Percentiles rank a stretch among this genome's conserved stretches.
Evolutionary conservation across 1,140 invertebrate genomes (phyloP).

Genomic region (Caenorhabditis brenneri): DNA sequence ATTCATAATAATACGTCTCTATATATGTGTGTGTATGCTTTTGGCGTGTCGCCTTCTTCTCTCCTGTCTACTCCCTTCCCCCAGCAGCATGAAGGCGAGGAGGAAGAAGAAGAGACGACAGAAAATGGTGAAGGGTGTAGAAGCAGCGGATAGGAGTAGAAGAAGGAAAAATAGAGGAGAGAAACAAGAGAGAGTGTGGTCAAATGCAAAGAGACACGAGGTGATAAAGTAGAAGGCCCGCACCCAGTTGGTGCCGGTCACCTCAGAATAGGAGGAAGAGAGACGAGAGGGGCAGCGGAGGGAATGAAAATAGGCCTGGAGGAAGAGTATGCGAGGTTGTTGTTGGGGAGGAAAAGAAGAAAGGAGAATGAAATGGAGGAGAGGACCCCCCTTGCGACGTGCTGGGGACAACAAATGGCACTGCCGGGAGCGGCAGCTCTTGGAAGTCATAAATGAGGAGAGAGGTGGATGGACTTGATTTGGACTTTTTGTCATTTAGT

Average conservation of each 20-base stretch:
- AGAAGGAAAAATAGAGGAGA: neutral
- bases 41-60: neutral
- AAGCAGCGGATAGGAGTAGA: neutral
- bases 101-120: too few species aligned
- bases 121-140: too few species aligned
- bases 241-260: conserved; percentile 42
- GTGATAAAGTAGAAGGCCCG: neutral
- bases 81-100: too few species aligned
- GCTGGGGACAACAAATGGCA: too few species aligned
- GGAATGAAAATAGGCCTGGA: neutral
- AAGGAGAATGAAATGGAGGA: neutral
- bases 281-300: neutral
- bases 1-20: conserved; percentile 17
- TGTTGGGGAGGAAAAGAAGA: neutral
- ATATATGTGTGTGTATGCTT: neutral
- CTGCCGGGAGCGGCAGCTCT: too few species aligned
- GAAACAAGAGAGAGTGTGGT: neutral
- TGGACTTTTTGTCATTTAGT: too few species aligned
- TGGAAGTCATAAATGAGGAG: too few species aligned
- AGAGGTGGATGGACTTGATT: too few species aligned
- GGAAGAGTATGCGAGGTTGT: neutral
- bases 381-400: too few species aligned
- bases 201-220: conserved; percentile 1
- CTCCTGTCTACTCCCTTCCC: neutral
- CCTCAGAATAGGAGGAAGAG: neutral